phyloP scores from a whole-genome alignment of 2,888 invertebrate species.

The Minunthozetes semirufus region DNA sequence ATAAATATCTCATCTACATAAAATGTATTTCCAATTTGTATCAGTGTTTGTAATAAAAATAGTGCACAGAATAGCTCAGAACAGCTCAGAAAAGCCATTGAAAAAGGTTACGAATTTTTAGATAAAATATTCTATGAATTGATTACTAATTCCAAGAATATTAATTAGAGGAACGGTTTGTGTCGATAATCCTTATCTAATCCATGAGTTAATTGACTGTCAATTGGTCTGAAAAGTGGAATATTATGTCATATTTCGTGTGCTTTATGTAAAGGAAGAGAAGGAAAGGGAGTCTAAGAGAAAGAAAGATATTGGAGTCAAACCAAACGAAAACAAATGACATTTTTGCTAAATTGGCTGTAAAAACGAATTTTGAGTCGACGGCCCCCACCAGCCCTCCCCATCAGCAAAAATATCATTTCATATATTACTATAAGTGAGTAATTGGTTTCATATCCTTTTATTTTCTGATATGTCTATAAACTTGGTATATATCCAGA shows the following conservation, averaged over 20 bases:
- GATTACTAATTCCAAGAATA: too few species aligned
- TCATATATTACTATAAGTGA: neutral
- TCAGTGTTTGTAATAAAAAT: neutral
- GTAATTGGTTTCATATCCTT: slow-evolving; percentile 16
- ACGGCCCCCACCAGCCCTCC: neutral
- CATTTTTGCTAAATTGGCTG: slow-evolving; percentile 17
- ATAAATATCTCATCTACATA: too few species aligned
- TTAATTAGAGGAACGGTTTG: too few species aligned
- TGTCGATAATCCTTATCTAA: too few species aligned
- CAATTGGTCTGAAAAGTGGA: too few species aligned
- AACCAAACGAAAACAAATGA: neutral
- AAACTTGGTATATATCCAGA: neutral
- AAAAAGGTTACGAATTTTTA: too few species aligned
- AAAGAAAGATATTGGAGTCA: neutral
- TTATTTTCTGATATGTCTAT: neutral
- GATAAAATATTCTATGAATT: too few species aligned
- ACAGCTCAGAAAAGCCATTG: too few species aligned
- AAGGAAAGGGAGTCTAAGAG: neutral
- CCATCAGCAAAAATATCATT: neutral
- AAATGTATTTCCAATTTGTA: neutral
- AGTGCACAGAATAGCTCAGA: too few species aligned
- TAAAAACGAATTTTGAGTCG: slow-evolving; percentile 11
- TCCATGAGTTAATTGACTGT: too few species aligned
- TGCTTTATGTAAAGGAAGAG: neutral
- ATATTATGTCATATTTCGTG: neutral